Base-by-base conservation (phyloP, 2,888 invertebrate genomes). In the Periphyllus acericola region DNA sequence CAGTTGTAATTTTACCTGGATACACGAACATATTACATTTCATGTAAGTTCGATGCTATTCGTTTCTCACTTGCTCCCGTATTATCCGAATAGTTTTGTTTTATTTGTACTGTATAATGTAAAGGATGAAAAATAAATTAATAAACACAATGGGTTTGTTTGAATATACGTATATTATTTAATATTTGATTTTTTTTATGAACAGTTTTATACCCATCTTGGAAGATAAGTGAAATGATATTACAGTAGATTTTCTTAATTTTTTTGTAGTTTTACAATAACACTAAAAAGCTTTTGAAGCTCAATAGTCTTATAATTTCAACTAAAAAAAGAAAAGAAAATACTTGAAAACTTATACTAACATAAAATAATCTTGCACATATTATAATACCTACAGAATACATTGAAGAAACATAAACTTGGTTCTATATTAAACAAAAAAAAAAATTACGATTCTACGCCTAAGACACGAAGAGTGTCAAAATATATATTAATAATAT, bases 161-260 rank as follows among this genome's bases (percentile, higher is more conserved):
- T 78, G 68, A 78, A 40, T 78, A 78, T 85, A 71, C 78, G 68
- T 85, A 11, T 85, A 78, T 85, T 76, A 78, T 76, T 78, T 84
- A 84, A 84, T 85, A 68, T 85, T 85, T 85, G 78, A 78, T 85
- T 84, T 76, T 80, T 75, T 78, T 85, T 85, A 85, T 78, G 85
- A 85, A 85, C 78, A 85, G 71, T 78, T 76, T 66, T 46, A 29
- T 85, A 52, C 68, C 71, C 34, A 68, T 85, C 78, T 68, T 46
- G 68, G 34, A 60, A 46, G 85, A 85, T 46, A 46, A 85, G 85
- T 34, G 9, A 78, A 78, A 71, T 78, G 78, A 84, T 75, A 84
- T 78, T 85, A 85, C 68, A 78, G 85, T 85, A n/a, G 29, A 68
- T 85, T 85, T 85, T 78, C 84, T 85, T 72, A 52, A 29, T 75